Evolutionary conservation across 2,113 vertebrate species (phyloP).

Genomic region (zebrafish (Danio rerio)): DNA sequence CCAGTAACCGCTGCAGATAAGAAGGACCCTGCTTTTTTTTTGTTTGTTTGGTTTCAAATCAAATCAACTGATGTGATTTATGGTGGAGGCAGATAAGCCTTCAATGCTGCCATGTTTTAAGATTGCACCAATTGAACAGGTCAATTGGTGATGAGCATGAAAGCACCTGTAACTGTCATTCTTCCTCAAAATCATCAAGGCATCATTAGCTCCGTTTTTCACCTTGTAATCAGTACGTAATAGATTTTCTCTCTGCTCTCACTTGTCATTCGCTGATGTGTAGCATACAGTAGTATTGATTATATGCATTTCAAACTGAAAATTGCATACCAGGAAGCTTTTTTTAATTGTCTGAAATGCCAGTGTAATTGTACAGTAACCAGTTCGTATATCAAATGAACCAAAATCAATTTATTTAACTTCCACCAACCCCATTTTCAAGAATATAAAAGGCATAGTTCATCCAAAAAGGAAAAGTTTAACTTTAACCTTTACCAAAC

Average conservation of each 20-base stretch:
- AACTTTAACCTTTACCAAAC: too few relatives aligned
- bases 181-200: slow-evolving; percentile 35
- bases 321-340: neutral
- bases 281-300: too few relatives aligned
- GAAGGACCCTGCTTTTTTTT: neutral
- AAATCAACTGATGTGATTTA: slow-evolving; percentile 31
- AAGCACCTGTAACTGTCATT: slow-evolving; percentile 31
- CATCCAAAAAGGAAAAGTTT: too few relatives aligned
- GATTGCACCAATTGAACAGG: neutral
- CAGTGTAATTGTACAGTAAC: neutral
- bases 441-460: too few relatives aligned
- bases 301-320: too few relatives aligned
- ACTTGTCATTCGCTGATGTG: neutral
- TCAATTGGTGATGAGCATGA: slow-evolving; percentile 52
- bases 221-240: slow-evolving; percentile 22
- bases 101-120: slow-evolving; percentile 33
- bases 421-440: too few relatives aligned
- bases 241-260: slow-evolving; percentile 17
- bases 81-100: slow-evolving; percentile 3
- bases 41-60: neutral
- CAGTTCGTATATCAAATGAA: neutral
- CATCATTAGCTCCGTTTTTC: slow-evolving; percentile 8
- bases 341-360: neutral
- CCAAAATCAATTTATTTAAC: too few relatives aligned
- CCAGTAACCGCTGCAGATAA: slow-evolving; percentile 5